A percentile compares a stretch with the other conserved stretches of the same genome.
Evolutionary conservation across 2,888 invertebrate genomes (phyloP).

Genomic region (Brachynemurus nebulosus): DNA sequence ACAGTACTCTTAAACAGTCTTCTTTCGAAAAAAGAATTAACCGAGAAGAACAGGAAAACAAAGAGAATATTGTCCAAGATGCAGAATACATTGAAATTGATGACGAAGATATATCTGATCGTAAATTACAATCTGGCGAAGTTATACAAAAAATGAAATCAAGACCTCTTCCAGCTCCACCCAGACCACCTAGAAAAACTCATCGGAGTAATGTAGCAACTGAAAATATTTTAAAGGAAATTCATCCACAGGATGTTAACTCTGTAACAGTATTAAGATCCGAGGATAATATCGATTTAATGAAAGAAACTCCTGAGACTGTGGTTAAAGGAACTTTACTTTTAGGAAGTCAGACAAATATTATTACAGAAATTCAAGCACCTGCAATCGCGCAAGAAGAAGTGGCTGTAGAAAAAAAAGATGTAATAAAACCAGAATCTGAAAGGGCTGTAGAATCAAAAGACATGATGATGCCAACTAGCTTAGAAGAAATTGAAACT

Average conservation of each 20-base stretch:
- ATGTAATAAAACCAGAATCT: neutral
- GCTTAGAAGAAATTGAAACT: constrained; percentile 25
- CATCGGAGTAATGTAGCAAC: constrained; percentile 18
- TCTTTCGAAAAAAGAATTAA: no score
- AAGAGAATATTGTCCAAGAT: constrained; percentile 24
- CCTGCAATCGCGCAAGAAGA: neutral
- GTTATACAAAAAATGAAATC: constrained; percentile 72
- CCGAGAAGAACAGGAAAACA: constrained; percentile 40
- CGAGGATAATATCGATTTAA: constrained; percentile 13
- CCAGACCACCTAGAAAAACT: constrained; percentile 55
- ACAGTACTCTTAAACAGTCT: constrained; percentile 48
- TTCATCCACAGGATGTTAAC: constrained; percentile 20
- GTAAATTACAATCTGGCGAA: constrained; percentile 58
- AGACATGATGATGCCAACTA: constrained; percentile 18
- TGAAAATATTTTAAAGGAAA: constrained; percentile 21
- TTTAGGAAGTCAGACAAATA: constrained; percentile 1
- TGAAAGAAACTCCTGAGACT: neutral
- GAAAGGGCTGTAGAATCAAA: neutral
- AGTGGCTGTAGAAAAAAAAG: neutral
- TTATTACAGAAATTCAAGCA: neutral
- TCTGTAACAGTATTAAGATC: constrained; percentile 21
- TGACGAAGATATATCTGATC: constrained; percentile 38
- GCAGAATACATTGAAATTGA: constrained; percentile 49
- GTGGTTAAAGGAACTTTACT: constrained; percentile 2
- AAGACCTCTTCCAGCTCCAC: constrained; percentile 74